phyloP scores from a whole-genome alignment of 2,888 invertebrate genomes.

The Synanthedon myopaeformis region DNA sequence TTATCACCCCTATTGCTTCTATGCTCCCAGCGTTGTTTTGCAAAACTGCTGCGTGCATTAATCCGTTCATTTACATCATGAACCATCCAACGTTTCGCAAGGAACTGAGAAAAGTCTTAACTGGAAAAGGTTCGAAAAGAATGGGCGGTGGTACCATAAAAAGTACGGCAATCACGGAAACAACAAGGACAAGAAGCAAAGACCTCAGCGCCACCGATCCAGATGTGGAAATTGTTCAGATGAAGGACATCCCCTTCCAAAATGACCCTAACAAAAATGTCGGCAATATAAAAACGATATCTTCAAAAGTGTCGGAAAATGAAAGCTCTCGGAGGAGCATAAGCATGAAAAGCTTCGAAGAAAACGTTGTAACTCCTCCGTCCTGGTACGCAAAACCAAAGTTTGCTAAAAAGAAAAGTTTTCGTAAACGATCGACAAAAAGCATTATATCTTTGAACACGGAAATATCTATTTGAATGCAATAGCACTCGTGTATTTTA shows the following conservation, averaged over 20 bases:
- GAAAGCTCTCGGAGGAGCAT: slow-evolving; percentile 39
- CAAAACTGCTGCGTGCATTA: slow-evolving; percentile 84
- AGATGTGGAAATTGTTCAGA: slow-evolving; percentile 66
- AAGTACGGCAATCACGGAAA: slow-evolving; percentile 39
- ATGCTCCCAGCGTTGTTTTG: slow-evolving; percentile 85
- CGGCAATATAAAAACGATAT: slow-evolving; percentile 34
- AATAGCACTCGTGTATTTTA: no score
- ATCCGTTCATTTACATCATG: slow-evolving; percentile 84
- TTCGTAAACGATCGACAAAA: slow-evolving; percentile 48
- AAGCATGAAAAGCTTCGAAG: slow-evolving; percentile 52
- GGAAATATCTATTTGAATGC: slow-evolving; percentile 9
- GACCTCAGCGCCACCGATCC: slow-evolving; percentile 62
- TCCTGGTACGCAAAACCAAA: slow-evolving; percentile 67
- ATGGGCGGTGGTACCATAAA: slow-evolving; percentile 48
- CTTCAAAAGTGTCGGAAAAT: slow-evolving; percentile 37
- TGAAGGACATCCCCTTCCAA: slow-evolving; percentile 53
- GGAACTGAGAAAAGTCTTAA: slow-evolving; percentile 66
- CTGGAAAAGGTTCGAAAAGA: slow-evolving; percentile 44
- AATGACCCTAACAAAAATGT: slow-evolving; percentile 16
- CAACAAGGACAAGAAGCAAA: slow-evolving; percentile 42
- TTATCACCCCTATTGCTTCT: slow-evolving; percentile 77
- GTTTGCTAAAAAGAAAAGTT: slow-evolving; percentile 61
- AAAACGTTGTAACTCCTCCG: slow-evolving; percentile 47
- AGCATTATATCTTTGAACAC: slow-evolving; percentile 29
- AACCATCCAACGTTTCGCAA: slow-evolving; percentile 82